phyloP scores from a whole-genome alignment of 2,888 invertebrate species.

The Melangyna quadrimaculata region DNA sequence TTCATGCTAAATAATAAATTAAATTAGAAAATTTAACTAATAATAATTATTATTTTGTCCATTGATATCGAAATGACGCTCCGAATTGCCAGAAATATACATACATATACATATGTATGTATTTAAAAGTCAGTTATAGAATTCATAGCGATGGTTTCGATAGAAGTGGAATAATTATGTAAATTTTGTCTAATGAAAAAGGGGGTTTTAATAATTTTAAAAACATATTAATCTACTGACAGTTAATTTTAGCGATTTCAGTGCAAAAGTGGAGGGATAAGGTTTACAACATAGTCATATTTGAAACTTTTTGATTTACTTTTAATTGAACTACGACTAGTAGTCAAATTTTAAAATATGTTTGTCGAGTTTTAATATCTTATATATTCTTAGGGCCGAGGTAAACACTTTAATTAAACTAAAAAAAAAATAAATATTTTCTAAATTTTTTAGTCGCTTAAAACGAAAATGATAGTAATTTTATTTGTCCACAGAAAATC shows the following conservation, averaged over 20 bases:
- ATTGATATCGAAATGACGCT: background rate
- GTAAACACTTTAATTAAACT: too few species aligned
- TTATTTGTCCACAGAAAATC: too few species aligned
- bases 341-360: too few species aligned
- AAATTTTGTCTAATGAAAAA: background rate
- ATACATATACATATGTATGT: too few species aligned
- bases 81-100: background rate
- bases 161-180: background rate
- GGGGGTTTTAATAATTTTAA: background rate
- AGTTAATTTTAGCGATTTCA: background rate
- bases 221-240: background rate
- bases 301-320: background rate
- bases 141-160: background rate
- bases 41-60: too few species aligned
- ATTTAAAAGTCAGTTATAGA: too few species aligned
- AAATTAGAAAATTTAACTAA: constrained; percentile 21
- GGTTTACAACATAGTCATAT: background rate
- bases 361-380: too few species aligned
- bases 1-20: constrained; percentile 52
- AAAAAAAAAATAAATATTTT: too few species aligned
- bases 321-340: background rate
- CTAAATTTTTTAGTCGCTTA: too few species aligned
- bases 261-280: constrained; percentile 7
- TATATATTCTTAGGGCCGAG: too few species aligned
- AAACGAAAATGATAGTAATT: too few species aligned